Percentiles rank a stretch among this genome's conserved stretches.
phyloP scores from a whole-genome alignment of 2,113 vertebrate species.

The Vidua chalybeata region DNA sequence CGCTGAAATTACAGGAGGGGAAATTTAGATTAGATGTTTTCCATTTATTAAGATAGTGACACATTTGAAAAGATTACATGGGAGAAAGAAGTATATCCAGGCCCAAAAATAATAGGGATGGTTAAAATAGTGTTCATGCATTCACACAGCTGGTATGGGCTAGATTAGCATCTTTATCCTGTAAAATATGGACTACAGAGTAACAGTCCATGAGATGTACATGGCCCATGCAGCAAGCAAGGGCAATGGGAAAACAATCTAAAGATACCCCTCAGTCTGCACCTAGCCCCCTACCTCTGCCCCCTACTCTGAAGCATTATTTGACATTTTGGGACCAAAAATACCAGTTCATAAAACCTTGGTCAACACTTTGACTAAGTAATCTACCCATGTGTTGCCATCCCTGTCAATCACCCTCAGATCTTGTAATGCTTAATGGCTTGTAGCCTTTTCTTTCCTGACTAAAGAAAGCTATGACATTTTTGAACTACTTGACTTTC shows the following conservation, averaged over 20 bases:
- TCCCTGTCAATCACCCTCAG: neutral
- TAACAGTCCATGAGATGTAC: neutral
- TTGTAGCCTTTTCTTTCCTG: neutral
- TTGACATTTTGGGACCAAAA: neutral
- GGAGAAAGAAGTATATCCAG: neutral
- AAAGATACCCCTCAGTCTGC: neutral
- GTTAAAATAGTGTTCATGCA: neutral
- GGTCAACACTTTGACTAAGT: neutral
- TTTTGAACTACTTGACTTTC: neutral
- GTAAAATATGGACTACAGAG: neutral
- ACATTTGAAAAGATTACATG: neutral
- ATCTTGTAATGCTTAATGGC: neutral
- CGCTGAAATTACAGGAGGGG: constrained; percentile 21
- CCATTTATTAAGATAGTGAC: neutral
- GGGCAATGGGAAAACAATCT: neutral
- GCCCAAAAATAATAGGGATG: neutral
- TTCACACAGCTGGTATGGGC: neutral
- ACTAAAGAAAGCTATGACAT: neutral
- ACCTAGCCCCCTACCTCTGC: neutral
- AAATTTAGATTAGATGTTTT: constrained; percentile 24
- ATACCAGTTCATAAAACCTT: neutral
- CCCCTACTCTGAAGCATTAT: neutral
- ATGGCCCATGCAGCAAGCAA: neutral
- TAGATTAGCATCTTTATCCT: neutral
- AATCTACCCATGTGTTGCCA: neutral